Evolutionary conservation across 2,888 invertebrate species (phyloP).

Genomic region (Scrobipalpa costella): DNA sequence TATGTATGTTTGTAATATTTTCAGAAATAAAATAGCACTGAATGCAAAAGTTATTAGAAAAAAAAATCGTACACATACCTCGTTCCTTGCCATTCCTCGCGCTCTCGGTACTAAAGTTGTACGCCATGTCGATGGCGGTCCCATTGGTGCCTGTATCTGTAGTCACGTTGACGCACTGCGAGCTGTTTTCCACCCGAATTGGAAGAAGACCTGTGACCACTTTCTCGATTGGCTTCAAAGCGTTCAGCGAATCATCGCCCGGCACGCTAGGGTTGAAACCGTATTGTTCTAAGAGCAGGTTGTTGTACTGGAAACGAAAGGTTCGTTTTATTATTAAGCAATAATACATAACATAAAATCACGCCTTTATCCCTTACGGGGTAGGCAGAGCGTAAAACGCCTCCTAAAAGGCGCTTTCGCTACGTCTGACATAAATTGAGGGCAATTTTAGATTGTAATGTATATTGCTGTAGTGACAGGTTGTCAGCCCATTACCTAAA

Average conservation of each 20-base stretch:
- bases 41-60: too few species aligned
- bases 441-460: too few species aligned
- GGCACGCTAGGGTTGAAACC: slow-evolving; percentile 40
- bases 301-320: slow-evolving; percentile 40
- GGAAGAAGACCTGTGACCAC: neutral
- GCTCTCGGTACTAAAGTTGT: neutral
- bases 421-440: too few species aligned
- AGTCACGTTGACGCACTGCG: slow-evolving; percentile 31
- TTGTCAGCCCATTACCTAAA: too few species aligned
- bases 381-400: too few species aligned
- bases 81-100: neutral
- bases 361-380: too few species aligned
- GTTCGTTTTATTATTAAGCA: neutral
- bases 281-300: slow-evolving; percentile 43
- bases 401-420: too few species aligned
- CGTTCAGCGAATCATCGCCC: neutral
- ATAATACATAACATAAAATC: too few species aligned
- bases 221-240: neutral
- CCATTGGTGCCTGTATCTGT: neutral
- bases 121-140: neutral
- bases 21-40: too few species aligned
- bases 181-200: slow-evolving; percentile 45
- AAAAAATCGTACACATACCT: too few species aligned
- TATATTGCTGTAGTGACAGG: too few species aligned
- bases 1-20: too few species aligned